Percentiles rank a stretch among this genome's conserved stretches.
These are phyloP conservation scores for Conger conger DNA, from an alignment of 2,113 vertebrate species.

Conservation along the genomic window DNA sequence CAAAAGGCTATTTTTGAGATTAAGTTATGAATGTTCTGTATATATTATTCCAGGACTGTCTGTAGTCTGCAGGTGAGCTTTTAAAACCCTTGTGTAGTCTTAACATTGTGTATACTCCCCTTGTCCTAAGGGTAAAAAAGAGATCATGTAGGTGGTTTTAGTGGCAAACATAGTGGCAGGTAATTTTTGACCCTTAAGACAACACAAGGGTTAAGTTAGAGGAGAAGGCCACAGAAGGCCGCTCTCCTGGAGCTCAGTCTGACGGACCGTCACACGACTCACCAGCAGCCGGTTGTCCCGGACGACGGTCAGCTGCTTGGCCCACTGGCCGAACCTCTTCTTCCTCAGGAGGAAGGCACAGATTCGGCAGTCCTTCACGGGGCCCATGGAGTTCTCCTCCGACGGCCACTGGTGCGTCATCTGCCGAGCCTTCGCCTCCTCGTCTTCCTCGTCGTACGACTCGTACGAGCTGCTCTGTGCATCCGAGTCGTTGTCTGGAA, in stretches of 20 bases:
- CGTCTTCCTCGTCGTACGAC: constrained; percentile 95
- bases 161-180: no score
- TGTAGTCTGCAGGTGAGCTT: no score
- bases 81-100: no score
- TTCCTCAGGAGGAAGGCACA: constrained; percentile 93
- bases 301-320: constrained; percentile 92
- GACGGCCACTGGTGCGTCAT: constrained; percentile 83
- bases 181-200: no score
- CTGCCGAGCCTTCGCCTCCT: constrained; percentile 82
- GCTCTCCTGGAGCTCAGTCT: neutral
- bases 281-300: constrained; percentile 92
- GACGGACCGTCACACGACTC: constrained; percentile 36
- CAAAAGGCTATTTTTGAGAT: no score
- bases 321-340: constrained; percentile 96
- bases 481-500: constrained; percentile 92
- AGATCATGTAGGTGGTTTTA: no score
- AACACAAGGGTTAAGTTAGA: no score
- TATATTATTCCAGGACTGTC: no score
- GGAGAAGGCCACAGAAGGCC: neutral
- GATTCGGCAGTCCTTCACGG: constrained; percentile 86
- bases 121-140: no score
- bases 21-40: no score
- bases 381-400: constrained; percentile 80
- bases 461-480: constrained; percentile 96
- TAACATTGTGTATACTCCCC: no score